These are phyloP conservation scores for Napeogenes inachia DNA, from an alignment of 2,888 invertebrate genomes.

Conservation along the genomic window DNA sequence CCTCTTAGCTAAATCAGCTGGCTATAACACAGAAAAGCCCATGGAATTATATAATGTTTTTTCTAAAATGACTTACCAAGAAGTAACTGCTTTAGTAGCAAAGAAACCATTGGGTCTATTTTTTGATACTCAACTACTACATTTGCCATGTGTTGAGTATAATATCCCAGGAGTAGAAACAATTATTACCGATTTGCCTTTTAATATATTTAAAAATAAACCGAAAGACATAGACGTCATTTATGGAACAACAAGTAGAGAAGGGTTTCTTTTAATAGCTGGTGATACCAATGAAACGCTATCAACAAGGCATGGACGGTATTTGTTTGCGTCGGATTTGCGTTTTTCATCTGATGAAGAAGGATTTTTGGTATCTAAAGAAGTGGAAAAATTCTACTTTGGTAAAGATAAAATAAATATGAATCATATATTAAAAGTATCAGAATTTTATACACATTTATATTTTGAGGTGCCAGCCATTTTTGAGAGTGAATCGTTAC, in stretches of 20 bases:
- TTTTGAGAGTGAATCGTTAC: constrained; percentile 48
- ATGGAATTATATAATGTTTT: constrained; percentile 57
- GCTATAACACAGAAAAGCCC: constrained; percentile 52
- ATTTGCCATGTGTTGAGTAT: constrained; percentile 63
- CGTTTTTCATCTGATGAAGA: constrained; percentile 49
- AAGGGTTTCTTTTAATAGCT: constrained; percentile 51
- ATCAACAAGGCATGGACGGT: constrained; percentile 45
- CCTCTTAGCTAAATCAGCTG: constrained; percentile 54
- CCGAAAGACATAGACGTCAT: constrained; percentile 39
- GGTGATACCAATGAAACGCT: constrained; percentile 42
- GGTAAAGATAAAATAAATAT: constrained; percentile 60
- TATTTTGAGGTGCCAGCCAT: constrained; percentile 63
- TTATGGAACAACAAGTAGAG: constrained; percentile 54
- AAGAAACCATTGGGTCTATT: constrained; percentile 53
- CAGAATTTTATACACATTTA: constrained; percentile 57
- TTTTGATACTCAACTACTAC: constrained; percentile 58
- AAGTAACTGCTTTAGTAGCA: constrained; percentile 45
- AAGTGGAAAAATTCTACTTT: constrained; percentile 63
- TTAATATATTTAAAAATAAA: constrained; percentile 49
- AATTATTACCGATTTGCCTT: constrained; percentile 57
- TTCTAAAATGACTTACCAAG: constrained; percentile 43
- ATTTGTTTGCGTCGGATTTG: constrained; percentile 63
- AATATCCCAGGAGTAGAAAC: constrained; percentile 51
- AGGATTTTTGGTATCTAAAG: constrained; percentile 43
- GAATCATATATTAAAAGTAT: constrained; percentile 51